phyloP scores from a whole-genome alignment of 2,113 vertebrate species.

The Barnardius zonarius region DNA sequence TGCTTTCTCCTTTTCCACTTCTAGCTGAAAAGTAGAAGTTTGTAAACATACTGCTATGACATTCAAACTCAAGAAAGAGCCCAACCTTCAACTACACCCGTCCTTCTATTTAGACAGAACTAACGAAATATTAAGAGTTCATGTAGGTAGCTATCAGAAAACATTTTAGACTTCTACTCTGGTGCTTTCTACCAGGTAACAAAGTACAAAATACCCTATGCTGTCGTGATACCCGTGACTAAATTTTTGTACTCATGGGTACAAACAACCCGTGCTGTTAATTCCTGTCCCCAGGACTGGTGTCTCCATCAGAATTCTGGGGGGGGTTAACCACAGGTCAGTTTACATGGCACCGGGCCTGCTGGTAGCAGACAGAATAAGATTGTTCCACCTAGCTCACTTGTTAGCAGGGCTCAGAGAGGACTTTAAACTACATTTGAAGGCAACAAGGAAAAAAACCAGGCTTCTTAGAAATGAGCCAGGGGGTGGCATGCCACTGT shows the following conservation, averaged over 20 bases:
- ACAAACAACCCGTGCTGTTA: background rate
- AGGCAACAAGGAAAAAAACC: background rate
- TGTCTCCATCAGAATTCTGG: background rate
- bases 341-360: background rate
- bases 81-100: background rate
- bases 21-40: background rate
- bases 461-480: background rate
- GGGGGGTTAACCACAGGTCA: background rate
- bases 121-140: background rate
- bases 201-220: background rate
- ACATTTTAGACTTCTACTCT: background rate
- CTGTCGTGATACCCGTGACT: background rate
- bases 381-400: background rate
- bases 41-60: background rate
- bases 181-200: background rate
- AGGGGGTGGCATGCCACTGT: background rate
- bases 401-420: background rate
- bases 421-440: background rate
- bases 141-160: background rate
- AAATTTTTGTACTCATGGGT: background rate
- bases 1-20: background rate
- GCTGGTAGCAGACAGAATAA: background rate
- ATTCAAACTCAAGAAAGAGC: background rate
- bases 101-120: background rate
- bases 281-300: background rate